Evolutionary conservation across 2,888 invertebrate species (phyloP).

Genomic region (Drosophila phalerata): DNA sequence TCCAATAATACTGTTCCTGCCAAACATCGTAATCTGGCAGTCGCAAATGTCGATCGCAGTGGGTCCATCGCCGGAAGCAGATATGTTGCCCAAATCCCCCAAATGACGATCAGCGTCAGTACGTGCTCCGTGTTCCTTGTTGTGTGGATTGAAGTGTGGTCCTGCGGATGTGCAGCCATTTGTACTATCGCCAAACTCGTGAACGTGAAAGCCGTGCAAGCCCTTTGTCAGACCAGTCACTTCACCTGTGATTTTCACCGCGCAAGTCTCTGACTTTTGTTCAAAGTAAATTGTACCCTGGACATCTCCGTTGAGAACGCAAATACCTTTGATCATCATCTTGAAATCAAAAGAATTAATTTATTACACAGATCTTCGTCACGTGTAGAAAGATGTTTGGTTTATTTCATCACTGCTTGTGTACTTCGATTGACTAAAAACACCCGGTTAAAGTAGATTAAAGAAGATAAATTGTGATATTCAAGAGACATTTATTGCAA

Average conservation of each 20-base stretch:
- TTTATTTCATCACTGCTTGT: not conserved
- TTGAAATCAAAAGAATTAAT: not conserved
- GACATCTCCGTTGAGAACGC: slow-evolving; percentile 94
- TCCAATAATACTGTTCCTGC: slow-evolving; percentile 92
- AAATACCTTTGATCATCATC: slow-evolving; percentile 92
- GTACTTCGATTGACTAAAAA: not conserved
- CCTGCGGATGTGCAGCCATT: slow-evolving; percentile 98
- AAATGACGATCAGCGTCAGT: slow-evolving; percentile 91
- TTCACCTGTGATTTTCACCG: slow-evolving; percentile 92
- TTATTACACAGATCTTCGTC: not conserved
- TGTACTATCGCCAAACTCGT: slow-evolving; percentile 98
- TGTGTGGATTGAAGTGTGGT: slow-evolving; percentile 95
- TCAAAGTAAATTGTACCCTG: slow-evolving; percentile 93
- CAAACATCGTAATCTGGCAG: slow-evolving; percentile 88
- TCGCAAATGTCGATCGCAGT: slow-evolving; percentile 88
- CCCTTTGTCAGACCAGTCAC: slow-evolving; percentile 92
- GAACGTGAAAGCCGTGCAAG: slow-evolving; percentile 92
- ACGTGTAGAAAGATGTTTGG: not conserved
- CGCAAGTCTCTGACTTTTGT: slow-evolving; percentile 86
- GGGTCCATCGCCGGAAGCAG: slow-evolving; percentile 89
- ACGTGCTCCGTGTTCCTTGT: slow-evolving; percentile 94
- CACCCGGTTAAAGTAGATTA: not conserved
- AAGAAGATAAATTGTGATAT: not conserved
- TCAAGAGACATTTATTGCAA: slow-evolving; percentile 7
- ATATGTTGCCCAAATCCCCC: slow-evolving; percentile 96